Evolutionary conservation across 2,888 invertebrate species (phyloP), one percentile per base, ranked within the genome.

Genomic region (Nemotelus pantherinus): DNA sequence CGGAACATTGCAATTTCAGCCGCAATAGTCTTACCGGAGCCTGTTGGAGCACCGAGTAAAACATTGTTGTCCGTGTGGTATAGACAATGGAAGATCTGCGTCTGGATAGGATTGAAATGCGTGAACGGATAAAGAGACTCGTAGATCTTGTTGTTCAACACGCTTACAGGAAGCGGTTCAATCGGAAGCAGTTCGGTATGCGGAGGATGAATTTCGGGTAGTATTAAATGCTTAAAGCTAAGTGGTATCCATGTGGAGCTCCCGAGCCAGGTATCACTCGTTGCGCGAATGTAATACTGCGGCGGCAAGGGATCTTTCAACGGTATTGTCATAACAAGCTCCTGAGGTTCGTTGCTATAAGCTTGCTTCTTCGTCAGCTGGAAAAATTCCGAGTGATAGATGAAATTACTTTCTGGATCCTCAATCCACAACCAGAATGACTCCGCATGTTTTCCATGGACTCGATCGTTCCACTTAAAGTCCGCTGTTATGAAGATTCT

Each of bases 341-440:
- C 93, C 84, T 97, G 95, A 0, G 92, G 90, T 82, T 96, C 94
- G 10, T 89, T 89, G 1, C 90, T 90, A 58, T 92, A 88, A 0
- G 95, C 95, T 91, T 93, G 83, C 76, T 88, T 86, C 83, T 84
- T 84, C 81, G 81, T 77, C 9, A 85, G 81, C 81, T 86, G 91
- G 85, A 98, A 95, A 83, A 95, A 93, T 86, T 99, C 99, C 76
- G 95, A 94, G 86, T 99, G 99, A 86, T 99, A 97, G 86, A 99
- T 98, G 81, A 93, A 93, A 85, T 98, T 96, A 72, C 92, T 94
- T 58, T 95, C 95, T 0, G 98, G 95, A 88, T 99, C 98, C 86
- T 99, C 98, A 48, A 99, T 94, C 97, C 99, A 98, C 79, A 99
- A 91, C 95, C 97, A 99, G 87, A 97, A 99, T 0, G 95, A 92